Conservation (phyloP, 2,888 invertebrate genomes). For the Epistrophe grossulariae region DNA sequence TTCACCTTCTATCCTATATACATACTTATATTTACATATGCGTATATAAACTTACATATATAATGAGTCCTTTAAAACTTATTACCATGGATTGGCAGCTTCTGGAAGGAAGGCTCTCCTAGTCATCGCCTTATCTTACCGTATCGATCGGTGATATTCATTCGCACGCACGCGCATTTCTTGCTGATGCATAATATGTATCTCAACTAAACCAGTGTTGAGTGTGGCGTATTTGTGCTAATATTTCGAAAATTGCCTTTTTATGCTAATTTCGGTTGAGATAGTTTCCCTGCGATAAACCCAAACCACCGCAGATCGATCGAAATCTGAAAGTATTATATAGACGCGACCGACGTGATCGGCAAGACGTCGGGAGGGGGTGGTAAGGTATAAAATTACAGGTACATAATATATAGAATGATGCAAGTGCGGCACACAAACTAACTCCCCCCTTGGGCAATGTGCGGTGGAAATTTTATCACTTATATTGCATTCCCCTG, state of each 20-base stretch:
- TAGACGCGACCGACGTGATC: background rate
- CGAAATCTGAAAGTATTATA: constrained; percentile 51
- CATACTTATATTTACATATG: background rate
- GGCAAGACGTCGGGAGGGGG: background rate
- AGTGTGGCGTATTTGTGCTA: constrained; percentile 66
- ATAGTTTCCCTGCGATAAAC: constrained; percentile 67
- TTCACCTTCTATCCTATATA: constrained; percentile 17
- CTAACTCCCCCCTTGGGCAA: constrained; percentile 55
- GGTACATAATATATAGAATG: constrained; percentile 5
- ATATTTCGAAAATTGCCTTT: constrained; percentile 83
- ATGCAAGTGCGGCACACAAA: constrained; percentile 43
- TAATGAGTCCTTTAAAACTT: constrained; percentile 59
- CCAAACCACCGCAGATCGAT: constrained; percentile 65
- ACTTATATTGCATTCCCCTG: constrained; percentile 69
- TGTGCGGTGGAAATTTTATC: constrained; percentile 71
- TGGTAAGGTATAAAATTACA: constrained; percentile 17
- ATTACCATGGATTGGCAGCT: constrained; percentile 52
- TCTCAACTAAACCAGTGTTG: constrained; percentile 22
- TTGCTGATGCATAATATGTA: constrained; percentile 35
- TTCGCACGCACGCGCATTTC: constrained; percentile 71
- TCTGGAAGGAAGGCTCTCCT: constrained; percentile 55
- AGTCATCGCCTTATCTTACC: constrained; percentile 58
- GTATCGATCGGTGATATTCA: constrained; percentile 64
- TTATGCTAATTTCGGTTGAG: constrained; percentile 81
- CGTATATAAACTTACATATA: constrained; percentile 31